These are phyloP conservation scores for Saccostrea cuccullata DNA, from an alignment of 1,140 invertebrate species.

Conservation along the genomic window DNA sequence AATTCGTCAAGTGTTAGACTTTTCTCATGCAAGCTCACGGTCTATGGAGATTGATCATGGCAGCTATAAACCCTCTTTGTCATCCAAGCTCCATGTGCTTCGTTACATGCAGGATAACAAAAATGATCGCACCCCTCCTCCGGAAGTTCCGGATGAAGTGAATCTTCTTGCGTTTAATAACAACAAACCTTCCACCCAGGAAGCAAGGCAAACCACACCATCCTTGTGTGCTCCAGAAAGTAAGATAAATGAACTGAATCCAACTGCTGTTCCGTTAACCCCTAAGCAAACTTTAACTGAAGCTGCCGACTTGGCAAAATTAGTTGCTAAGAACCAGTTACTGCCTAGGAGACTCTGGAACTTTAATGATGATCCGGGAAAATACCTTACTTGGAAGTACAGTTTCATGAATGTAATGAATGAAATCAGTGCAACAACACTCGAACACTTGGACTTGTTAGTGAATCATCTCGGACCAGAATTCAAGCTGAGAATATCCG, in stretches of 20 bases:
- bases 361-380: conserved; percentile 38
- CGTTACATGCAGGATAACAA: conserved; percentile 5
- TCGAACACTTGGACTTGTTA: conserved; percentile 45
- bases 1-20: conserved; percentile 9
- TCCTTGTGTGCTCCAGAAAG: not conserved
- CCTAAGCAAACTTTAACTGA: conserved; percentile 1
- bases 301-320: conserved; percentile 30
- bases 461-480: not conserved
- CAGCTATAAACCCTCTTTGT: not conserved
- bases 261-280: not conserved
- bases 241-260: not conserved
- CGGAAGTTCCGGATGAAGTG: not conserved
- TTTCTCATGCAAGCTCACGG: not conserved
- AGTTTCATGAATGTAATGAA: conserved; percentile 39
- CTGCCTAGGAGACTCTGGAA: conserved; percentile 33
- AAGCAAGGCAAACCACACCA: too few relatives aligned
- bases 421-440: conserved; percentile 29
- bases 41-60: not conserved
- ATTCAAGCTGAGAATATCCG: not conserved
- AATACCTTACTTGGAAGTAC: conserved; percentile 45
- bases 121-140: not conserved
- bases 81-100: not conserved
- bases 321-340: conserved; percentile 42
- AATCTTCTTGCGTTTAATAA: not conserved
- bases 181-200: not conserved